These are phyloP conservation scores for Emmelina monodactyla DNA, from an alignment of 2,888 invertebrate genomes.

Conservation along the genomic window DNA sequence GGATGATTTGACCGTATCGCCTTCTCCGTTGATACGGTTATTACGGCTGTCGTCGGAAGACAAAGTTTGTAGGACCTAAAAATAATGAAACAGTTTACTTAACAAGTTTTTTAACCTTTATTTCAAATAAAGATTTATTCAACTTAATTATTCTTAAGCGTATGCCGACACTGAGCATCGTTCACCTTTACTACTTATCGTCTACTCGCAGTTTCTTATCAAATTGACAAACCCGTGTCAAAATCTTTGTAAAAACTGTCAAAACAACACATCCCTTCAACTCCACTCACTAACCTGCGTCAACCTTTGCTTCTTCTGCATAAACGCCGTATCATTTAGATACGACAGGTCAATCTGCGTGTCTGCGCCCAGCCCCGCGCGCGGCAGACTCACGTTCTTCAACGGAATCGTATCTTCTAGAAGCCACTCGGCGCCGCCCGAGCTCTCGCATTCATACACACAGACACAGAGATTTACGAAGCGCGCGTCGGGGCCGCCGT, in stretches of 20 bases:
- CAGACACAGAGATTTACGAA: constrained; percentile 93
- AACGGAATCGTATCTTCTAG: constrained; percentile 95
- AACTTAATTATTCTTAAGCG: no score
- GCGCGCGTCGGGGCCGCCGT: constrained; percentile 63
- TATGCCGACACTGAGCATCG: no score
- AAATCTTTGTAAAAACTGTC: background rate
- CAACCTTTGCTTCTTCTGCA: constrained; percentile 83
- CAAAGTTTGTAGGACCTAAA: constrained; percentile 76
- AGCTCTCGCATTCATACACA: constrained; percentile 99
- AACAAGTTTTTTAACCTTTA: no score
- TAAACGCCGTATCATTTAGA: constrained; percentile 77
- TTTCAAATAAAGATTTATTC: no score
- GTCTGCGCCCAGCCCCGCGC: constrained; percentile 81
- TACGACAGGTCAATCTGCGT: constrained; percentile 85
- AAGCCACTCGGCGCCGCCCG: constrained; percentile 92
- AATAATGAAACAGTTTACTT: no score
- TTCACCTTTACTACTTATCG: background rate
- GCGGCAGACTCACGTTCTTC: constrained; percentile 87
- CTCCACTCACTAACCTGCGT: constrained; percentile 70
- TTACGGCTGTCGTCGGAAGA: constrained; percentile 78
- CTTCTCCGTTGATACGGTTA: constrained; percentile 64
- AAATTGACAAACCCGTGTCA: background rate
- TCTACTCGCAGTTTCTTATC: background rate
- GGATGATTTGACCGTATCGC: constrained; percentile 59
- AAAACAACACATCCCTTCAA: no score